Base-by-base conservation (phyloP, 2,888 invertebrate species). In the Diachrysia chrysitis region DNA sequence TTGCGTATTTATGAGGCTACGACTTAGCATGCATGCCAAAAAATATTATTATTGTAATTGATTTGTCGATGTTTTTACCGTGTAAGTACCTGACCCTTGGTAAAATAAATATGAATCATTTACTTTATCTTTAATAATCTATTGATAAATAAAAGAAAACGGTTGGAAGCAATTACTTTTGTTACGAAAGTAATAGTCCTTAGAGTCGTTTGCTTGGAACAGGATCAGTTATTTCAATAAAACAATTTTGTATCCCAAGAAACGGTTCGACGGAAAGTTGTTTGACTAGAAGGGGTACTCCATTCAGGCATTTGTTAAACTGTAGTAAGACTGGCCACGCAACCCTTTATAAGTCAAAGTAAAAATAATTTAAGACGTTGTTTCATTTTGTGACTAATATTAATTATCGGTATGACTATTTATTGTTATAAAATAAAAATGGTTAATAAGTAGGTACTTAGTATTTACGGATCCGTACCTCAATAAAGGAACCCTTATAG, bases 211-310 rank as follows among this genome's bases (percentile, higher is more conserved):
- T 62, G 58, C 63, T 61, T 68, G 17, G n/a, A 69, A 48, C 57
- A 29, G 51, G 65, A 64, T 55, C 60, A 63, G 71, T 68, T 81
- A 67, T 75, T 79, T 69, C 64, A 82, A 69, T 79, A 76, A 75
- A 78, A 75, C 71, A 76, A 73, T 79, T 68, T 69, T 69, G 66
- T 62, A 23, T 61, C 51, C 37, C 42, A 16, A 32, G 57, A 42
- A 69, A 63, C 59, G 69, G 58, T 68, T 53, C 62, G 69, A 58
- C 63, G 69, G 59, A 58, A 72, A 69, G 63, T 77, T 55, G 46
- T 62, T 23, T 55, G 64, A 57, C 65, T 66, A 67, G 23, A 6
- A 58, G 66, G n/a, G n/a, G n/a, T 64, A 69, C 29, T 66, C 69
- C 62, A n/a, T 29, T 17, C 9, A 69, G 48, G 54, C 32, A 56